A percentile compares a stretch with the other conserved stretches of the same genome.
Conservation (phyloP, 2,797 vertebrate species). For the Sciurus vulgaris region DNA sequence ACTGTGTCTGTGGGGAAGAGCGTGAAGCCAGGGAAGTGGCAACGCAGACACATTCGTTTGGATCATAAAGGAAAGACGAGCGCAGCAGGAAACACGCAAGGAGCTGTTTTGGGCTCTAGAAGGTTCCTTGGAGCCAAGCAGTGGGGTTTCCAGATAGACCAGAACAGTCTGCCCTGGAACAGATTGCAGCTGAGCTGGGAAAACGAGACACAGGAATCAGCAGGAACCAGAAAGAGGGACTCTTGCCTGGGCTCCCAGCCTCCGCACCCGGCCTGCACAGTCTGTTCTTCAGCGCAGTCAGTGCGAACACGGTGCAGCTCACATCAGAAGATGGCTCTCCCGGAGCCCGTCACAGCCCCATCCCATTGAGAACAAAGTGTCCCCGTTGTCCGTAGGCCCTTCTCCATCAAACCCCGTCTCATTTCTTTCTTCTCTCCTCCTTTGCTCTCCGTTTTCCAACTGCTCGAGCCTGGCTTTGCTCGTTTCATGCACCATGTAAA, state of each 20-base stretch:
- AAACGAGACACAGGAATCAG: slow-evolving; percentile 32
- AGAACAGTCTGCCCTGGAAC: slow-evolving; percentile 72
- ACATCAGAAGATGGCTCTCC: not conserved
- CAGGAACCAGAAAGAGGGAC: slow-evolving; percentile 45
- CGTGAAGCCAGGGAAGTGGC: not conserved
- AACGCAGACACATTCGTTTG: not conserved
- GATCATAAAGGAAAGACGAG: slow-evolving; percentile 26
- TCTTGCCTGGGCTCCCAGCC: slow-evolving; percentile 31
- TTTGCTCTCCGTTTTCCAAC: not conserved
- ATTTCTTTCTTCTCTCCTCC: not conserved
- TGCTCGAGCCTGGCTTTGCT: not conserved
- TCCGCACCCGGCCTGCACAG: not conserved
- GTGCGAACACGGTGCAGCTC: not conserved
- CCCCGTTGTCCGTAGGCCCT: not conserved
- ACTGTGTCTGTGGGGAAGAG: not conserved
- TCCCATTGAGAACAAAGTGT: not conserved
- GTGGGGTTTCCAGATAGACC: slow-evolving; percentile 63
- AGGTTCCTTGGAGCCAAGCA: slow-evolving; percentile 64
- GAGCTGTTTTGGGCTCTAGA: slow-evolving; percentile 30
- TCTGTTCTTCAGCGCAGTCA: slow-evolving; percentile 48
- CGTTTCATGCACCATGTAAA: not conserved
- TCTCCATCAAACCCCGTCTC: not conserved
- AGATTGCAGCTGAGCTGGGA: slow-evolving; percentile 45
- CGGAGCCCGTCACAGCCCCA: not conserved
- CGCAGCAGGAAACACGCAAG: not conserved